These are phyloP conservation scores for Acanthurus leucopareius DNA, from an alignment of 2,797 vertebrate species.

Conservation along the genomic window DNA sequence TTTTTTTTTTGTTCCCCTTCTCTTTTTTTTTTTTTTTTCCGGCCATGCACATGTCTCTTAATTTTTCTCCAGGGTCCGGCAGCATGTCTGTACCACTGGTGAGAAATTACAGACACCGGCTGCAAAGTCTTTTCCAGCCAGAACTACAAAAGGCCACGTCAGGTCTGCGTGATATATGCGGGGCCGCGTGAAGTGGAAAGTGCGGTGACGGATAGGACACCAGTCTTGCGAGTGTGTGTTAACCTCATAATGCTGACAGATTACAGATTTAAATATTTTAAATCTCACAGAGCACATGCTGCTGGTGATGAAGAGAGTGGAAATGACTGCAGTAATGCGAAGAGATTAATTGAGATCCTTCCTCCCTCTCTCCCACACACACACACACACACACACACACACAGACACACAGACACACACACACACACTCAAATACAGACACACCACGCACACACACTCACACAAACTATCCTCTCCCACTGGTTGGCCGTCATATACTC, in stretches of 20 bases:
- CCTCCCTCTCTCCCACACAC: slow-evolving; percentile 45
- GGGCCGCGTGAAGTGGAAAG: slow-evolving; percentile 72
- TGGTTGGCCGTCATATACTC: slow-evolving; percentile 28
- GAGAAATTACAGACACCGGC: slow-evolving; percentile 77
- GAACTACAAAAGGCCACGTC: slow-evolving; percentile 75
- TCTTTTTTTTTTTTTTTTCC: slow-evolving; percentile 16
- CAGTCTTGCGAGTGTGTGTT: slow-evolving; percentile 73
- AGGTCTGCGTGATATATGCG: slow-evolving; percentile 70
- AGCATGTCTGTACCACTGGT: slow-evolving; percentile 71
- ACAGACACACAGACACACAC: slow-evolving; percentile 21
- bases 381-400: slow-evolving; percentile 33
- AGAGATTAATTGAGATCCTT: slow-evolving; percentile 81
- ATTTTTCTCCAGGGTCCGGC: slow-evolving; percentile 78
- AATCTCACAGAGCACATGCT: slow-evolving; percentile 80
- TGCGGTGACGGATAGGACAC: slow-evolving; percentile 77
- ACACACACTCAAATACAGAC: slow-evolving; percentile 3
- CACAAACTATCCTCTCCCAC: slow-evolving; percentile 31
- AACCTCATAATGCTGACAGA: slow-evolving; percentile 85
- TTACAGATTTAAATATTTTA: slow-evolving; percentile 89
- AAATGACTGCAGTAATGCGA: slow-evolving; percentile 83
- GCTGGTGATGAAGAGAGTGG: slow-evolving; percentile 80
- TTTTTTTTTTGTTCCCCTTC: slow-evolving; percentile 12
- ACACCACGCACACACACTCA: slow-evolving; percentile 12
- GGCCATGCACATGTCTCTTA: slow-evolving; percentile 58
- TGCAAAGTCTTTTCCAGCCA: slow-evolving; percentile 71